Percentiles rank a stretch among this genome's conserved stretches.
Evolutionary conservation across 2,113 vertebrate species (phyloP).

Genomic region (Halcyon senegalensis): DNA sequence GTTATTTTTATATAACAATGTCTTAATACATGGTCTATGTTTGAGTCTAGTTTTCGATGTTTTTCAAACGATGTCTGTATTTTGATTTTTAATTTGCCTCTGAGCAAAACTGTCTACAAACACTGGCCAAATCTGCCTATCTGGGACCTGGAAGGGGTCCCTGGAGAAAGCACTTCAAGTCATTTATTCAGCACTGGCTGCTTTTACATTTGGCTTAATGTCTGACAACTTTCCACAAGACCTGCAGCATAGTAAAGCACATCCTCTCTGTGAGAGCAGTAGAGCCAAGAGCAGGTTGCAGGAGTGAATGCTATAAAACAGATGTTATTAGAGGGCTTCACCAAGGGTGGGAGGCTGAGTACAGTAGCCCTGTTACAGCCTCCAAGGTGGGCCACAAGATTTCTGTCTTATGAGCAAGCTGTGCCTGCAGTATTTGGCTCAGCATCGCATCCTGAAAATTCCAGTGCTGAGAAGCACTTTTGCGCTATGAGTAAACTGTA

Average conservation of each 20-base stretch:
- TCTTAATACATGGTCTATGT: constrained; percentile 80
- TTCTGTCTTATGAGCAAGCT: constrained; percentile 67
- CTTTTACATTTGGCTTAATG: constrained; percentile 72
- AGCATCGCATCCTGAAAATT: constrained; percentile 64
- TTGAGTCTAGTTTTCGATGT: constrained; percentile 78
- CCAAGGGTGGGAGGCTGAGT: constrained; percentile 68
- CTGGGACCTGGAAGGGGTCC: constrained; percentile 74
- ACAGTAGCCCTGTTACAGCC: constrained; percentile 73
- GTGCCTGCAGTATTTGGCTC: constrained; percentile 69
- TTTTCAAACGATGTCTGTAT: constrained; percentile 79
- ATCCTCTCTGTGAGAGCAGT: constrained; percentile 66
- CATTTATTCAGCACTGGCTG: constrained; percentile 76
- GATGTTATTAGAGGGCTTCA: constrained; percentile 74
- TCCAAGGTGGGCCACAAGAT: constrained; percentile 70
- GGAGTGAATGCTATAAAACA: constrained; percentile 72
- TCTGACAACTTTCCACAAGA: constrained; percentile 77
- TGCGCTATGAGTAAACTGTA: constrained; percentile 58
- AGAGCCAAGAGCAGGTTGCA: constrained; percentile 77
- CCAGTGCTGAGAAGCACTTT: constrained; percentile 63
- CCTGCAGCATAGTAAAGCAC: constrained; percentile 76
- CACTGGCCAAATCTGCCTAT: constrained; percentile 75
- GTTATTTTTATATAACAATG: constrained; percentile 82
- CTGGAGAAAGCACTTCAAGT: constrained; percentile 78
- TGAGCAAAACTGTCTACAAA: constrained; percentile 76
- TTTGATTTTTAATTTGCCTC: constrained; percentile 80